Evolutionary conservation across 23 tunicate species (phyloP), one percentile per base, ranked within the genome.

Genomic region (Clavelina lepadiformis): DNA sequence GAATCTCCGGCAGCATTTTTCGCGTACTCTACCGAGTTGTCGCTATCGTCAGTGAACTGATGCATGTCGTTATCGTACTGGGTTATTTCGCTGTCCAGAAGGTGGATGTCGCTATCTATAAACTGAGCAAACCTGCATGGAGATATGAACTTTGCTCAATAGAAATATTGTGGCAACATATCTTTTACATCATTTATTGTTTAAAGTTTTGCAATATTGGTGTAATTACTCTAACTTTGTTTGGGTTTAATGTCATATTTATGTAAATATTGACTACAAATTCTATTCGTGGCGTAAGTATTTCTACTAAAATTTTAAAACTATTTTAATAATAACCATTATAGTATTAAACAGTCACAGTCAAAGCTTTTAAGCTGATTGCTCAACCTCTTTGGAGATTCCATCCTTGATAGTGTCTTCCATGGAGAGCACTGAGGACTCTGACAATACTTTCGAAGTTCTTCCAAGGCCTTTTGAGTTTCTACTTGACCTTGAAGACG

Each of bases 371-470:
- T 13, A 21, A 21, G 33, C 2, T 21, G 1, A n/a, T 2, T 33
- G 28, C 2, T 30, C 28, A 25, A 84, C 95, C 79, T 86, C 13
- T 65, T 54, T 18, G 96, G 96, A 7, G 87, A 54, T 51, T 87
- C 72, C 5, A 87, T 51, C 44, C 82, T 67, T 3, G 77, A 52
- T 22, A 87, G 23, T n/a, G 96, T 87, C 69, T 80, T 87, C 96
- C 96, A 87, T 5, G 96, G 96, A 8, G 96, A 87, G 47, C 96
- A 87, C 36, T 87, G 53, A 1, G 96, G 96, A 49, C 96, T 87
- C 69, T 73, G 38, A 37, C 96, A 87, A 41, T 21, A 87, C 24
- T 74, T 60, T 21, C 82, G 52, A 29, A 87, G 55, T 45, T 87
- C 82, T 58, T 73, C 82, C 35, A 87, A 36, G 1, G 96, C 96